A percentile compares a stretch with the other conserved stretches of the same genome.
Evolutionary conservation across 2,797 vertebrate species (phyloP).

Genomic region (Etheostoma nigrum): DNA sequence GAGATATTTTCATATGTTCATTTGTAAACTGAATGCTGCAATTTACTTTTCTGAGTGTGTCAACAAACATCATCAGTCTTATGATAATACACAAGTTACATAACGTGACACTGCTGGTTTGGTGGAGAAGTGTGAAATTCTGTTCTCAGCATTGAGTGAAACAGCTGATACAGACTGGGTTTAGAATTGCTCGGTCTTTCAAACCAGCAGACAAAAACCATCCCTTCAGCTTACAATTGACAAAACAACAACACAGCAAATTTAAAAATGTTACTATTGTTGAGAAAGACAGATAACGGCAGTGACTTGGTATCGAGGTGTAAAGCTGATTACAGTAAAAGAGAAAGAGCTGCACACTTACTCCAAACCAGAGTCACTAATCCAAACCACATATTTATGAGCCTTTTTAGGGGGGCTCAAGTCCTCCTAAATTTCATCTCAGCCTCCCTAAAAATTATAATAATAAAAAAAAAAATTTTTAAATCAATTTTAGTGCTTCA

Average conservation of each 20-base stretch:
- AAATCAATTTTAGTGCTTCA: too few relatives aligned
- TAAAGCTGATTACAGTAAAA: neutral
- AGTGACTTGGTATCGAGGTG: neutral
- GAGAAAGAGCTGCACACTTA: neutral
- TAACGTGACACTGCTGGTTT: constrained; percentile 35
- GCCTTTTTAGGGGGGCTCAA: too few relatives aligned
- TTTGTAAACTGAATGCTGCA: constrained; percentile 13
- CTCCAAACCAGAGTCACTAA: neutral
- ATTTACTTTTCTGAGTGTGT: constrained; percentile 14
- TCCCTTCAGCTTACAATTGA: constrained; percentile 1
- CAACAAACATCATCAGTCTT: constrained; percentile 28
- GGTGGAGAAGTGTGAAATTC: constrained; percentile 20
- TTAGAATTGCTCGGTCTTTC: constrained; percentile 12
- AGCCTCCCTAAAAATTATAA: too few relatives aligned
- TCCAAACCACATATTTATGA: neutral
- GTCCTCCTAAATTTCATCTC: too few relatives aligned
- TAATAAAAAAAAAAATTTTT: too few relatives aligned
- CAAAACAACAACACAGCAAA: neutral
- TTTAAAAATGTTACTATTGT: neutral
- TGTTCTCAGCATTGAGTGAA: constrained; percentile 20
- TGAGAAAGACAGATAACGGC: neutral
- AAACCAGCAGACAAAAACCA: constrained; percentile 17
- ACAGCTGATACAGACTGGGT: constrained; percentile 9
- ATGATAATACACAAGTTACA: constrained; percentile 44
- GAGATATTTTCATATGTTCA: constrained; percentile 16